These are phyloP conservation scores for Oligia fasciuncula DNA, from an alignment of 2,888 invertebrate genomes.

Conservation along the genomic window DNA sequence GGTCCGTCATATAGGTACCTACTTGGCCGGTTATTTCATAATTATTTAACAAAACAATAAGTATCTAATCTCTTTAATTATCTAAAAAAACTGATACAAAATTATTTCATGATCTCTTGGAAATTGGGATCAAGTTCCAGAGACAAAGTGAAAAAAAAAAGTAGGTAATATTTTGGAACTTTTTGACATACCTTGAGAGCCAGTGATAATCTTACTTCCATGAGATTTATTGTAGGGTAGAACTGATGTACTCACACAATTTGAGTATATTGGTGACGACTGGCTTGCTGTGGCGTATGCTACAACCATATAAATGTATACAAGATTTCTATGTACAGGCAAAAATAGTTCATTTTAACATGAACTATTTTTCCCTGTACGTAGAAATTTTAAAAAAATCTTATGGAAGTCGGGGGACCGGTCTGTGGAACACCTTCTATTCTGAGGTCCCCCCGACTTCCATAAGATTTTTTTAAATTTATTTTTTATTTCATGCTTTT, in stretches of 20 bases:
- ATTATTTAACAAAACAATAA: not conserved
- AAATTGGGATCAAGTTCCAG: not conserved
- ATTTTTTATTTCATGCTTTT: too few species aligned
- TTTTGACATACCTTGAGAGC: constrained; percentile 82
- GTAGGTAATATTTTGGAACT: not conserved
- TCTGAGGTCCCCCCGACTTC: too few species aligned
- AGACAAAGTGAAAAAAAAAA: not conserved
- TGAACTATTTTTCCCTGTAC: too few species aligned
- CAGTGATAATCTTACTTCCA: constrained; percentile 88
- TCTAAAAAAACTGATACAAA: not conserved
- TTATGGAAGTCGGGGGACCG: too few species aligned
- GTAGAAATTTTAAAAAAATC: too few species aligned
- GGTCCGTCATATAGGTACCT: not conserved
- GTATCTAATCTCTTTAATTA: too few species aligned
- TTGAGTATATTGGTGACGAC: constrained; percentile 87
- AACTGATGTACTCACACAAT: constrained; percentile 87
- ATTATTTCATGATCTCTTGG: not conserved
- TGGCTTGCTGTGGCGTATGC: constrained; percentile 84
- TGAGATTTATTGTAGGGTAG: constrained; percentile 90
- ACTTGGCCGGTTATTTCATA: not conserved
- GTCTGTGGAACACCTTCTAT: too few species aligned
- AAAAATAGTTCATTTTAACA: not conserved
- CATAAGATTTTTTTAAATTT: too few species aligned
- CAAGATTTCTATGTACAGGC: not conserved
- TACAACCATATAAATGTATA: constrained; percentile 68